These are phyloP conservation scores for Dynastes grantii DNA, from an alignment of 2,888 invertebrate genomes.

Conservation along the genomic window DNA sequence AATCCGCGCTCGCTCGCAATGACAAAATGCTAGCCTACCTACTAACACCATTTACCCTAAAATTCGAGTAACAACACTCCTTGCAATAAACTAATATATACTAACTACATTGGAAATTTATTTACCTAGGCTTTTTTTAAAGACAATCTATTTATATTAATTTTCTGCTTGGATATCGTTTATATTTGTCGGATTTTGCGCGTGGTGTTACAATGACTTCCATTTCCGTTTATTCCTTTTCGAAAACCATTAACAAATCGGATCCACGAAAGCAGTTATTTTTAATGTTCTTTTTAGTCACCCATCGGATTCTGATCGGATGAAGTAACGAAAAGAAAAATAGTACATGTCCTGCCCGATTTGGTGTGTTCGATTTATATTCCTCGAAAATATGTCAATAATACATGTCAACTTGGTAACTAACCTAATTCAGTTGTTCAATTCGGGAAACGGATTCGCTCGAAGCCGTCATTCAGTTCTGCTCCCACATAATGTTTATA, in stretches of 20 bases:
- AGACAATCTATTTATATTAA: no score
- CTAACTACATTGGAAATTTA: no score
- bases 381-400: conserved; percentile 29
- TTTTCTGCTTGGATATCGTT: background rate
- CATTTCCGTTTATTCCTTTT: conserved; percentile 21
- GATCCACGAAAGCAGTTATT: background rate
- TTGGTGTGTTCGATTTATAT: conserved; percentile 8
- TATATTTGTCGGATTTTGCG: background rate
- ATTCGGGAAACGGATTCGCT: conserved; percentile 25
- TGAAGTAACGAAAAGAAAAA: conserved; percentile 7
- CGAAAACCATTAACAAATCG: conserved; percentile 25
- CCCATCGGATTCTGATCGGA: background rate
- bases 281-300: conserved; percentile 14
- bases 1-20: no score
- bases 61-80: no score
- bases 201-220: background rate
- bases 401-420: conserved; percentile 4
- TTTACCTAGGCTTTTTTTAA: no score
- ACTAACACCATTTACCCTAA: no score
- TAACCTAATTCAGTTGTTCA: conserved; percentile 32
- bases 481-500: conserved; percentile 28
- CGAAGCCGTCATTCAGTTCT: conserved; percentile 12
- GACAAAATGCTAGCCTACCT: no score
- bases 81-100: no score
- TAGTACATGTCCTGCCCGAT: background rate